Percentiles rank a stretch among this genome's conserved stretches.
Conservation (phyloP, 2,888 invertebrate species). For the Lochmaea crataegi region DNA sequence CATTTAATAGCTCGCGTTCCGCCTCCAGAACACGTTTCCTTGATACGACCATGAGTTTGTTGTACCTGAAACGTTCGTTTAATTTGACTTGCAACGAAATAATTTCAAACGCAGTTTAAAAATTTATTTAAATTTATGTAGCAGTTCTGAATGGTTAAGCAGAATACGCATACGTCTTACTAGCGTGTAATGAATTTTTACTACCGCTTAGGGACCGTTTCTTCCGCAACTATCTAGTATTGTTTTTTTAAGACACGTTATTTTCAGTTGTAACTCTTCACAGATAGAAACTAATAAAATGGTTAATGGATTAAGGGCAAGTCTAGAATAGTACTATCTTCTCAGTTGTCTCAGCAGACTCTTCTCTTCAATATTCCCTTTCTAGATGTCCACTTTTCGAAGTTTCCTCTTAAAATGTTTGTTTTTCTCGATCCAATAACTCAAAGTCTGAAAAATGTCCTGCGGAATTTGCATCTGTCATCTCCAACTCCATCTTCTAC, state of each 20-base stretch:
- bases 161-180: background rate
- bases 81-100: slow-evolving; percentile 2
- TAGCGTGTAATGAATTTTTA: slow-evolving; percentile 2
- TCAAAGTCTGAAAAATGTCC: too few species aligned
- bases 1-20: background rate
- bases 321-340: too few species aligned
- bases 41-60: background rate
- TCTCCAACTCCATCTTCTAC: too few species aligned
- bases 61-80: background rate
- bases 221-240: slow-evolving; percentile 1
- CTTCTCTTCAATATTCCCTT: too few species aligned
- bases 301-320: too few species aligned
- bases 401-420: too few species aligned
- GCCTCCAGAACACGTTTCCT: background rate
- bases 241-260: background rate
- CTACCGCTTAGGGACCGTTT: background rate
- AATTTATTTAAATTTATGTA: slow-evolving; percentile 8
- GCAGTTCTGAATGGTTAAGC: background rate
- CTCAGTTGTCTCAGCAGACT: too few species aligned
- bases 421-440: too few species aligned
- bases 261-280: too few species aligned
- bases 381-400: too few species aligned
- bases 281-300: too few species aligned
- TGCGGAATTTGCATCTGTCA: too few species aligned
- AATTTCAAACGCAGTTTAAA: slow-evolving; percentile 4